Evolutionary conservation across 2,888 invertebrate genomes (phyloP), one percentile per base, ranked within the genome.

Genomic region (Dasysyrphus tricinctus): DNA sequence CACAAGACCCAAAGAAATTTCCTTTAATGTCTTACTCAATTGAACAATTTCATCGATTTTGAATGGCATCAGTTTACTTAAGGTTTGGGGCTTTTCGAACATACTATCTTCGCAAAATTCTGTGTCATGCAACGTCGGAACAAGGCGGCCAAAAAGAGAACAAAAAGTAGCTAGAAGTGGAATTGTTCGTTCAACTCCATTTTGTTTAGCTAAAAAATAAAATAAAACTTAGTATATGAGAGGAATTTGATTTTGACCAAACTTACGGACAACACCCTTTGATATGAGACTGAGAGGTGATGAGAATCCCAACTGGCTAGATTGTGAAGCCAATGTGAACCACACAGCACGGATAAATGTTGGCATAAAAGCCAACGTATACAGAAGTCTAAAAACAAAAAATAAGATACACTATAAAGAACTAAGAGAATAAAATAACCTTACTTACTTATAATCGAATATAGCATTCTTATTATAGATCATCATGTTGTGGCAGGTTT

Each of bases 151-250:
- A 91, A 97, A 97, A 0, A 97, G 93, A 2, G 97, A 95, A 91
- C 97, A 97, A 92, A 98, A 98, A 1, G 97, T 96, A 0, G 97
- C 96, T 44, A 98, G 91, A 0, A 97, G 94, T 0, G 97, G 97
- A 12, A 97, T 94, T 16, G 97, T 94, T 14, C 94, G 94, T 80
- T 92, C 91, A 3, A 92, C 91, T 19, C 95, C 94, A 5, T 95
- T 94, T 85, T 96, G 93, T 8, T 94, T 93, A 0, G 94, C 93
- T 74, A 92, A 44, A 34, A 59, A 12, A 34, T 57, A 12, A 8
- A 39, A 42, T 63, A 12, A 67, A 37, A 61, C 11, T 42, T 29
- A 63, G 3, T 4, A 16, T 2, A 2, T 24, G 29, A 1, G n/a
- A 2, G 14, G 4, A 42, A n/a, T 37, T 16, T 9, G 0, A 16